A percentile compares a stretch with the other conserved stretches of the same genome.
These are phyloP conservation scores for Xyrichtys novacula DNA, from an alignment of 2,797 vertebrate species.

Conservation along the genomic window DNA sequence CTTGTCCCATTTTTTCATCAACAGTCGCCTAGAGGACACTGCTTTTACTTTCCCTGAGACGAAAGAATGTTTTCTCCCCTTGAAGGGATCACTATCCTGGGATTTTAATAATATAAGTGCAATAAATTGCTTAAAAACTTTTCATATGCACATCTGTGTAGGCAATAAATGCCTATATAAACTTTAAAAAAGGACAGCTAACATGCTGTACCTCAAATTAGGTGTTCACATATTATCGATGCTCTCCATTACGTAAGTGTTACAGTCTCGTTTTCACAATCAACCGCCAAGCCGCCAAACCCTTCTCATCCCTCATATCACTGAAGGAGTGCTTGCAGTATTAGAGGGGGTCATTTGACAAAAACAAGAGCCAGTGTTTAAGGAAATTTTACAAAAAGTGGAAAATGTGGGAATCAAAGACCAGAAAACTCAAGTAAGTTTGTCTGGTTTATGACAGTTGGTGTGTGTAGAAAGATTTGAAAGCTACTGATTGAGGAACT, in stretches of 20 bases:
- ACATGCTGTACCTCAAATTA: slow-evolving; percentile 14
- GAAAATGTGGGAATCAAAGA: slow-evolving; percentile 25
- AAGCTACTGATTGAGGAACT: neutral
- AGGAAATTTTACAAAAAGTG: slow-evolving; percentile 15
- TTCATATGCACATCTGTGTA: slow-evolving; percentile 15
- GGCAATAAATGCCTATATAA: slow-evolving; percentile 27
- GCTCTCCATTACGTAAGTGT: slow-evolving; percentile 12
- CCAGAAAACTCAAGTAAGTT: slow-evolving; percentile 15
- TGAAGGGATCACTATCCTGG: slow-evolving; percentile 31
- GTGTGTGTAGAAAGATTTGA: neutral
- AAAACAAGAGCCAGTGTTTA: slow-evolving; percentile 3
- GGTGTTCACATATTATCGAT: slow-evolving; percentile 24
- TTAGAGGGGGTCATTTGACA: slow-evolving; percentile 14
- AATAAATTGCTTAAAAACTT: slow-evolving; percentile 42
- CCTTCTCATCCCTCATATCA: slow-evolving; percentile 9
- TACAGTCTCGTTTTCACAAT: slow-evolving; percentile 19
- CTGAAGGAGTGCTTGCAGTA: slow-evolving; percentile 19
- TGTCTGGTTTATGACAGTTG: slow-evolving; percentile 22
- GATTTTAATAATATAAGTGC: slow-evolving; percentile 43
- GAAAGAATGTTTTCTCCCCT: slow-evolving; percentile 62
- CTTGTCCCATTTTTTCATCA: neutral
- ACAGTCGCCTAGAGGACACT: neutral
- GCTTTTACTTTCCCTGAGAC: slow-evolving; percentile 34
- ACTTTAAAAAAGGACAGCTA: slow-evolving; percentile 8
- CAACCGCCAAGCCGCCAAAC: slow-evolving; percentile 8